Conservation (phyloP, 2,113 vertebrate species). For the Tapirus terrestris region DNA sequence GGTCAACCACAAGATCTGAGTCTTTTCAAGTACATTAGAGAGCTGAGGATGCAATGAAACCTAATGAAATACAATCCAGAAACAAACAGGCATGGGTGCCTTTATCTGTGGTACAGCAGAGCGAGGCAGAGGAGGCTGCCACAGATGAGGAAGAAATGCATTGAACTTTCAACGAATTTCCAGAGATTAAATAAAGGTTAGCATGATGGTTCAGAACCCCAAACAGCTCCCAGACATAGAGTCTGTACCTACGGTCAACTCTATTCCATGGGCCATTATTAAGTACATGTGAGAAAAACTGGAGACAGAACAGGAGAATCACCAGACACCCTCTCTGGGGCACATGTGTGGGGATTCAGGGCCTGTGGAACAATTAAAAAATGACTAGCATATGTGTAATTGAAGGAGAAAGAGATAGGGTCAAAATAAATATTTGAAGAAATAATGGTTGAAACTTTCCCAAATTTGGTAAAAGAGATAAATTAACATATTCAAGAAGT, state of each 20-base stretch:
- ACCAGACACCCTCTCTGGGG: neutral
- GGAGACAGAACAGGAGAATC: neutral
- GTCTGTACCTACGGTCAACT: neutral
- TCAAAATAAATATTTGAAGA: constrained; percentile 24
- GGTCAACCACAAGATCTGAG: neutral
- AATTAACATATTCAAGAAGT: neutral
- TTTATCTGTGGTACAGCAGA: neutral
- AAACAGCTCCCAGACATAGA: neutral
- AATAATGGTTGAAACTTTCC: neutral
- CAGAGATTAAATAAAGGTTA: neutral
- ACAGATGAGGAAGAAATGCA: neutral
- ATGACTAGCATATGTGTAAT: neutral
- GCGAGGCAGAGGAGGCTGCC: neutral
- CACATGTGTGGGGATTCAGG: neutral
- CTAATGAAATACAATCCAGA: neutral
- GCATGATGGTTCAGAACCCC: neutral
- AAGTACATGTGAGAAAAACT: neutral
- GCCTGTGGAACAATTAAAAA: neutral
- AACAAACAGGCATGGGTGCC: neutral
- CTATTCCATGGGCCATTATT: neutral
- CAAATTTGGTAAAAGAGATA: neutral
- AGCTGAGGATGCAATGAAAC: neutral
- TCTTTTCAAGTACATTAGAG: neutral
- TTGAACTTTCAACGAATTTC: neutral
- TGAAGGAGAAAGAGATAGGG: neutral